Evolutionary conservation across 2,888 invertebrate species (phyloP), one percentile per base, ranked within the genome.

Genomic region (Temnothorax ravouxi): DNA sequence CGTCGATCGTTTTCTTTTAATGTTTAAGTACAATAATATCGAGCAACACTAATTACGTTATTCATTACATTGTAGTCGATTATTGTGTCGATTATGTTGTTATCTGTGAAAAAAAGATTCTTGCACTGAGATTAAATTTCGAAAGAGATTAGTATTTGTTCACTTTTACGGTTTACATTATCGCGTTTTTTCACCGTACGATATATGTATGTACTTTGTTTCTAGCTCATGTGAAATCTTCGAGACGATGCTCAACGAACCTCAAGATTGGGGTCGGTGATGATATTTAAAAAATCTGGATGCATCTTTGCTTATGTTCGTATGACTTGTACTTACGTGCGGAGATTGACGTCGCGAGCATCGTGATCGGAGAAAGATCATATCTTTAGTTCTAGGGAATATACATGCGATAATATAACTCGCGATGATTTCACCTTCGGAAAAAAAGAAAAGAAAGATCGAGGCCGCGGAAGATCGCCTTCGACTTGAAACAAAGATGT

Each of bases 401-500:
- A 13, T 41, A 75, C n/a, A 80, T 41, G 29, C 29, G 3, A 62
- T 44, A 44, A 34, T 41, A 64, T 64, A 80, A 61, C 44, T 74
- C 44, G 47, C 50, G 44, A 41, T 66, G 54, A 76, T 83, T 50
- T 61, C 62, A 86, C 38, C 50, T 56, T 34, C 13, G 18, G 50
- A n/a, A 38, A 41, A 74, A 44, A 11, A 18, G 25, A 50, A 69
- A 69, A 47, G 83, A 71, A 59, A 47, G 38, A 61, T 44, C 41
- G 50, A 50, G 61, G 62, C 54, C 18, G 59, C 52, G 62, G 21
- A 82, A 38, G 38, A 75, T 29, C 29, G 87, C 85, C 90, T 91
- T 90, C 88, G 91, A 92, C 92, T 93, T 92, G 92, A 93, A 90
- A 92, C 88, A 88, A 92, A 92, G 90, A 93, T 94, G 92, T 94